Evolutionary conservation across 2,797 vertebrate genomes (phyloP), one percentile per base, ranked within the genome.

Genomic region (Hyperoplus immaculatus): DNA sequence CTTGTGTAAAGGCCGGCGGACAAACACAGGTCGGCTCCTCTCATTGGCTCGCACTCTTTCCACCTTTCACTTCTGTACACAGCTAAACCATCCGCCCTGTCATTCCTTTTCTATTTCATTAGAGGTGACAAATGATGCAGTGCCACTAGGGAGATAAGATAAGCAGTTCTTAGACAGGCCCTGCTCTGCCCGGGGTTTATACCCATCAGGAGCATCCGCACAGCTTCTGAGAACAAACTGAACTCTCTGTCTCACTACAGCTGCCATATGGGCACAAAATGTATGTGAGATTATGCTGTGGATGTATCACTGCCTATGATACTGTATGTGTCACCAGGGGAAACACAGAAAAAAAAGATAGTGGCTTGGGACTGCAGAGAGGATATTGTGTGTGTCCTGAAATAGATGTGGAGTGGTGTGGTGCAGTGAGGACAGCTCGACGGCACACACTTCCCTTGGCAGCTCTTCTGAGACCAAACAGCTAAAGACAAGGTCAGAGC

Each of bases 401-500:
- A 90, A 92, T 67, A 83, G 70, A 81, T 67, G 41, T 49, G 39
- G 67, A 62, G 63, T 41, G 68, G 67, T 59, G 77, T 39, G 65
- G 67, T 75, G 86, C 69, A 75, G 51, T 9, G 70, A 88, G 74
- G 78, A 90, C 84, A 88, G 83, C 70, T 75, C 75, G 84, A 63
- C 78, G 78, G 66, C 78, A 82, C 74, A 62, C 74, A 62, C 83
- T 81, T 91, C 77, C 75, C 67, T 75, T 81, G 87, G 89, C 85
- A 88, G 90, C 88, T 84, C 86, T 75, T 87, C 86, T 84, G 81
- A 88, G 85, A 87, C 77, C 86, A 77, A 85, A 88, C 82, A 69
- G 75, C 80, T 83, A 45, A 83, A 88, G 91, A 91, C 91, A 93
- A 94, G 93, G 94, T 93, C 93, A 91, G 61, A 91, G 72, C 86